Conservation (phyloP, 2,797 vertebrate species). For the Syndactyla subalaris region DNA sequence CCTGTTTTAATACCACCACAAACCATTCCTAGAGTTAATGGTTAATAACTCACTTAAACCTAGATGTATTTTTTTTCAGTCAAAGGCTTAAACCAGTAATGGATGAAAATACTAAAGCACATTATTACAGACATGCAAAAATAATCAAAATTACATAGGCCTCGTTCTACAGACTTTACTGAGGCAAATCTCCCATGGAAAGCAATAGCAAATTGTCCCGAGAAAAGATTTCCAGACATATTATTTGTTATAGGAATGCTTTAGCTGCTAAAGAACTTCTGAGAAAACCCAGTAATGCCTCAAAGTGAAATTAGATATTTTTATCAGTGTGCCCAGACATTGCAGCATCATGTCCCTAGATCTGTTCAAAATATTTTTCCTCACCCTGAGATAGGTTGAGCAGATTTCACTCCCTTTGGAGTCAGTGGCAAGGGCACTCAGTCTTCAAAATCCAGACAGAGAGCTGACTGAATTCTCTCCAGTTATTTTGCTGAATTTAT, state of each 20-base stretch:
- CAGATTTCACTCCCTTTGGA: constrained; percentile 9
- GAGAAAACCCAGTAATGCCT: background rate
- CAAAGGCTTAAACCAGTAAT: constrained; percentile 52
- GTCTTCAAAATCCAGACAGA: background rate
- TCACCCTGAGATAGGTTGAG: constrained; percentile 5
- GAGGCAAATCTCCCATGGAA: constrained; percentile 19
- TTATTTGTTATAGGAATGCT: constrained; percentile 9
- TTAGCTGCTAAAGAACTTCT: constrained; percentile 22
- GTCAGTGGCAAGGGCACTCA: constrained; percentile 7
- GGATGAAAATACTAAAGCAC: constrained; percentile 61
- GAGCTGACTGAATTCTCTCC: background rate
- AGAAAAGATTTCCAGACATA: background rate
- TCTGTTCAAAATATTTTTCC: constrained; percentile 45
- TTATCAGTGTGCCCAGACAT: constrained; percentile 20
- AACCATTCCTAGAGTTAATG: constrained; percentile 67
- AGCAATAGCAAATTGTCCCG: background rate
- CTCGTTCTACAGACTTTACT: background rate
- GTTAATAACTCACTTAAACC: constrained; percentile 68
- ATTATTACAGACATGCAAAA: constrained; percentile 45
- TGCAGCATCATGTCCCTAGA: background rate
- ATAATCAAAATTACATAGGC: constrained; percentile 9
- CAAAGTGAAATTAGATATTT: constrained; percentile 43
- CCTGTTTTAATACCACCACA: constrained; percentile 71
- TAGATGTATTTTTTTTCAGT: background rate
- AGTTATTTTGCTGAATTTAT: background rate